Conservation (phyloP, 2,113 vertebrate species). For the Sebastes schlegelii region DNA sequence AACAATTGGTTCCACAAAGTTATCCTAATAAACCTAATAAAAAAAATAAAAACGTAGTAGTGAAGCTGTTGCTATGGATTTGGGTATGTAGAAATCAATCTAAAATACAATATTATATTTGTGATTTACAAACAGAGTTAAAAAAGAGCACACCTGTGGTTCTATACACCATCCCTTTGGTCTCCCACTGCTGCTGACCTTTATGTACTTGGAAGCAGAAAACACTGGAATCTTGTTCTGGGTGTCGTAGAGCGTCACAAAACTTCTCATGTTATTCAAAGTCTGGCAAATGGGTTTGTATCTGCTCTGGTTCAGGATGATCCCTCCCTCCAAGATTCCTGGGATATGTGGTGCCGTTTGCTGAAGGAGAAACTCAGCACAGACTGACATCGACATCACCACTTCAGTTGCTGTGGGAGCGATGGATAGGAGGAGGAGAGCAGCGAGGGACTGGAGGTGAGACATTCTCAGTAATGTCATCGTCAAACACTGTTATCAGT, state of each 20-base stretch:
- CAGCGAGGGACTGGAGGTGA: neutral
- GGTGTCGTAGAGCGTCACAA: conserved; percentile 64
- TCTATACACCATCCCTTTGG: conserved; percentile 11
- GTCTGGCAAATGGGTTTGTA: conserved; percentile 66
- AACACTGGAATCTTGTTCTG: conserved; percentile 63
- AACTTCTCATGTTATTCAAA: neutral
- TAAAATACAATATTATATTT: neutral
- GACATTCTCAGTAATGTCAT: neutral
- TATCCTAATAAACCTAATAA: no score
- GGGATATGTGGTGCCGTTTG: conserved; percentile 35
- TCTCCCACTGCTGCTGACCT: accelerated
- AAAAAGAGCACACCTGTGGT: conserved; percentile 34
- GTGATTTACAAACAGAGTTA: neutral
- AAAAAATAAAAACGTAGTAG: neutral
- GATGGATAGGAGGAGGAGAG: conserved; percentile 15
- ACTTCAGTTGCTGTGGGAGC: conserved; percentile 20
- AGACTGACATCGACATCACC: conserved; percentile 15
- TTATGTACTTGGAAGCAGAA: conserved; percentile 57
- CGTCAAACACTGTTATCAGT: neutral
- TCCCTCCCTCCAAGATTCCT: conserved; percentile 17
- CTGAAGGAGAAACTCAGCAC: conserved; percentile 25
- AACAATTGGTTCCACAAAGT: neutral
- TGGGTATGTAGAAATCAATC: neutral
- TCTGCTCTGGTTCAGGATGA: conserved; percentile 31
- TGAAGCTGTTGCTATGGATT: neutral